phyloP scores from a whole-genome alignment of 2,113 vertebrate genomes.

The Syrrhaptes paradoxus region DNA sequence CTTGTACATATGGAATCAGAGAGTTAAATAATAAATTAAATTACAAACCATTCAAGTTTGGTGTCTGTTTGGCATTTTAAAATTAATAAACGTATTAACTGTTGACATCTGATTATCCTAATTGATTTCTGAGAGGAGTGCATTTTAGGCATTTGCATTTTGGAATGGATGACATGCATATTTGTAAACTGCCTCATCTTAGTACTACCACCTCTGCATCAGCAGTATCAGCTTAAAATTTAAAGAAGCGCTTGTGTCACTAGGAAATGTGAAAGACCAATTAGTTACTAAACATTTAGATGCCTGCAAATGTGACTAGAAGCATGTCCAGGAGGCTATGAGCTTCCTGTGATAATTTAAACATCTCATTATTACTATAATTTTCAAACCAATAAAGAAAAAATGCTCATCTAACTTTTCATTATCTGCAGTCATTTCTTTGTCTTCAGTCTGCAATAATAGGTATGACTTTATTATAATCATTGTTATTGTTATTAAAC shows the following conservation, averaged over 20 bases:
- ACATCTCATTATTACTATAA: neutral
- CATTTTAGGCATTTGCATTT: neutral
- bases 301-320: neutral
- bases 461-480: neutral
- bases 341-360: conserved; percentile 12
- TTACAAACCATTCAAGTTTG: neutral
- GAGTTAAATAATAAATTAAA: neutral
- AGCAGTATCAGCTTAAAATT: neutral
- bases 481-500: neutral
- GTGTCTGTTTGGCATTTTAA: neutral
- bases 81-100: neutral
- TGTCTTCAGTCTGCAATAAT: conserved; percentile 5
- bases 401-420: neutral
- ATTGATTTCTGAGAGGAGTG: neutral
- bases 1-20: neutral
- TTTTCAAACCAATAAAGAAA: conserved; percentile 6
- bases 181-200: neutral
- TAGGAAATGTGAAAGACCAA: neutral
- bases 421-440: neutral
- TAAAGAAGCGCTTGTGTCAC: neutral
- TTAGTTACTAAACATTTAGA: neutral
- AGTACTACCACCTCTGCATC: neutral
- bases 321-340: neutral
- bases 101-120: neutral
- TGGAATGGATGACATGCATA: neutral